phyloP scores from a whole-genome alignment of 2,113 vertebrate species.

The Eurystomus gularis region DNA sequence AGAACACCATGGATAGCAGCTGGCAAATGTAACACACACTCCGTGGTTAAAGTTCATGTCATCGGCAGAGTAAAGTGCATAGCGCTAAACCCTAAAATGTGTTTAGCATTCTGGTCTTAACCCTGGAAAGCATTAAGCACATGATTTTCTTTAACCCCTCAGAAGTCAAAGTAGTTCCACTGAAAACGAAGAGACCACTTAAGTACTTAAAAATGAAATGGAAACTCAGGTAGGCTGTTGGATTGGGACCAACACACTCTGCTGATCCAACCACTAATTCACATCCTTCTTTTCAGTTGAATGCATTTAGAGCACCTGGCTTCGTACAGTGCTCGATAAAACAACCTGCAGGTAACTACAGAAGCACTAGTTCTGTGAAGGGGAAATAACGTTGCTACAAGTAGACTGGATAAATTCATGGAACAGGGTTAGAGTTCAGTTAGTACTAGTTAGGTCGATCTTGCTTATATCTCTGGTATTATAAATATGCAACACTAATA shows the following conservation, averaged over 20 bases:
- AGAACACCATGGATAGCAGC: not conserved
- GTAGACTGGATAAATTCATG: not conserved
- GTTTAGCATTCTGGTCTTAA: slow-evolving; percentile 1
- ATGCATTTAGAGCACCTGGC: not conserved
- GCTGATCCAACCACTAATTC: not conserved
- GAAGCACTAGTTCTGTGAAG: not conserved
- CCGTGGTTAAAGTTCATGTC: slow-evolving; percentile 24
- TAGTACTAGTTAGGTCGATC: not conserved
- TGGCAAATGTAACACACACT: slow-evolving; percentile 6
- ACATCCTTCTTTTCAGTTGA: not conserved
- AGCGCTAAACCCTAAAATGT: not conserved
- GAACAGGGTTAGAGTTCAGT: not conserved
- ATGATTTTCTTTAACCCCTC: not conserved
- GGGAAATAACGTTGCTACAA: not conserved
- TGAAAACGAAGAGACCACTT: not conserved
- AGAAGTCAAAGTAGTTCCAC: not conserved
- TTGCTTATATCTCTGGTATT: not conserved
- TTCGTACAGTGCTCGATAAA: not conserved
- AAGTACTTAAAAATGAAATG: not conserved
- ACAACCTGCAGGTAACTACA: not conserved
- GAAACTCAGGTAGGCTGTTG: not conserved
- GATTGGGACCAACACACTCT: not conserved
- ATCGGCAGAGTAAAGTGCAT: not conserved
- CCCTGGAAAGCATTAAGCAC: not conserved
- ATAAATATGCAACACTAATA: not conserved